These are phyloP conservation scores for Oscheius sp. DNA, from an alignment of 2,888 invertebrate genomes.

Conservation along the genomic window DNA sequence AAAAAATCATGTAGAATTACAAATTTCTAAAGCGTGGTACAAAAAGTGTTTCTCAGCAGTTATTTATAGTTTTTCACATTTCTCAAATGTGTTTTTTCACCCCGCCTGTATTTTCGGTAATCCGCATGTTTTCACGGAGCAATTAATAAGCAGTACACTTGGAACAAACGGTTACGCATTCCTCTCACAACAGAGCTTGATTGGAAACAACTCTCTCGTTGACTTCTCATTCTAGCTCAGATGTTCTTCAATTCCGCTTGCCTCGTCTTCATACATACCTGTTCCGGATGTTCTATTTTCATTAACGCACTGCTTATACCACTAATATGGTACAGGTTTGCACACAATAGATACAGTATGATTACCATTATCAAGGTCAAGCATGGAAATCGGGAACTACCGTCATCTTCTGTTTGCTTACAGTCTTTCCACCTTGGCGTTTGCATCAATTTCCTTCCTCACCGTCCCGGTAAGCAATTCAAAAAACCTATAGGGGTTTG, in stretches of 20 bases:
- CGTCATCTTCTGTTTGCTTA: neutral
- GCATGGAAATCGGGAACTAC: conserved; percentile 8
- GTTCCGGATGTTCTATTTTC: neutral
- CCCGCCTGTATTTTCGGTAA: too few species aligned
- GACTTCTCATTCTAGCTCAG: neutral
- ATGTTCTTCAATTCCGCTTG: neutral
- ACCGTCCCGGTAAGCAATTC: neutral
- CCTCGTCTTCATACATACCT: neutral
- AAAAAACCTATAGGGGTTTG: too few species aligned
- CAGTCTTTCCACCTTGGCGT: neutral
- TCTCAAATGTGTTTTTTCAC: too few species aligned
- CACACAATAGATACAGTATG: neutral
- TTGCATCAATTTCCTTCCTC: conserved; percentile 4
- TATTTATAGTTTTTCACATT: too few species aligned
- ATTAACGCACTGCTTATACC: conserved; percentile 6
- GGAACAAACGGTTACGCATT: too few species aligned
- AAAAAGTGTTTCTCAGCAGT: too few species aligned
- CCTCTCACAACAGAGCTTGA: too few species aligned
- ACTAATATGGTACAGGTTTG: conserved; percentile 3
- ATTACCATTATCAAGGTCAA: neutral
- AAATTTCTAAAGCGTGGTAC: too few species aligned
- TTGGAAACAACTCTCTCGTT: neutral
- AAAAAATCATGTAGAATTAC: too few species aligned
- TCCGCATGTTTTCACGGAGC: too few species aligned
- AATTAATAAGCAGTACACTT: too few species aligned